Conservation (phyloP, 92 coral and sea anemone species). For the Virgularia gustaviana region DNA sequence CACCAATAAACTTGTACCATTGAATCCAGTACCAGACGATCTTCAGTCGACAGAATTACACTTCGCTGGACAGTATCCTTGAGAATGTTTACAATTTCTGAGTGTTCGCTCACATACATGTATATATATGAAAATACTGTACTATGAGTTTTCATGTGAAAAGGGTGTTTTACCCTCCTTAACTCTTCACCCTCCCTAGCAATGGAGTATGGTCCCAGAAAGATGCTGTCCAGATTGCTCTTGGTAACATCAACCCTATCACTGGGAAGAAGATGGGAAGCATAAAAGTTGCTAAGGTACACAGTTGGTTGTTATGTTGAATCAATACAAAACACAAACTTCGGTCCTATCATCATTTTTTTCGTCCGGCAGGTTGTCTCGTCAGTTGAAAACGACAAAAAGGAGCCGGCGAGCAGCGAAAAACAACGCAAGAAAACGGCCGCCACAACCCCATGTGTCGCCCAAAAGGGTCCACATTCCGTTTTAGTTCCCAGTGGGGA, state of each 20-base stretch:
- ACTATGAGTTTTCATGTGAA: no score
- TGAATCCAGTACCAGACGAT: conserved; percentile 79
- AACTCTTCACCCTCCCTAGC: no score
- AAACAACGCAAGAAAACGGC: conserved; percentile 1
- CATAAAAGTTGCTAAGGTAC: conserved; percentile 56
- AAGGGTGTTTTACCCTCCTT: no score
- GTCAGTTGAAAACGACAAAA: no score
- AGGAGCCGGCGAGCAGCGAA: neutral
- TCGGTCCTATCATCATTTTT: no score
- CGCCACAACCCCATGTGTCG: neutral
- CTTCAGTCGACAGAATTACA: conserved; percentile 48
- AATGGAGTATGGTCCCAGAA: conserved; percentile 52
- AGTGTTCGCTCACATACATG: no score
- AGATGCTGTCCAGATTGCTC: conserved; percentile 73
- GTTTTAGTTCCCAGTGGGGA: neutral
- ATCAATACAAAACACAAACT: no score
- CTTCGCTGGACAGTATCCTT: conserved; percentile 95
- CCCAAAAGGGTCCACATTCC: conserved; percentile 8
- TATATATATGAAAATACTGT: no score
- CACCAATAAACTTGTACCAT: conserved; percentile 65
- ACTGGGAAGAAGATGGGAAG: conserved; percentile 67
- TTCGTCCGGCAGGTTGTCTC: no score
- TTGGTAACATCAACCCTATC: conserved; percentile 91
- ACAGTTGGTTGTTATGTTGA: neutral
- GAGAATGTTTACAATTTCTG: no score